phyloP scores from a whole-genome alignment of 2,888 invertebrate genomes.

The Clepsis dumicolana region DNA sequence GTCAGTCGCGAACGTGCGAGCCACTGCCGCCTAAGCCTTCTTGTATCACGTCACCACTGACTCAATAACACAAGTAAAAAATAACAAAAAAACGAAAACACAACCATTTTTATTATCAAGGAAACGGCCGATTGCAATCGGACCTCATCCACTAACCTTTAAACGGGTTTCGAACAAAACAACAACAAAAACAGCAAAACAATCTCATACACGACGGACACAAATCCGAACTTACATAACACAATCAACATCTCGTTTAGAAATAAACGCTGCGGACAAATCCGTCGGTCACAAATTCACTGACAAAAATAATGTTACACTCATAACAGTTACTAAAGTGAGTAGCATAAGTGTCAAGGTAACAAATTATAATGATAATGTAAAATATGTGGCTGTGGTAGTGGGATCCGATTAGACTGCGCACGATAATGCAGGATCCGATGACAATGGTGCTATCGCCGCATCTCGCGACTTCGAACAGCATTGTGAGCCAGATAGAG shows the following conservation, averaged over 20 bases:
- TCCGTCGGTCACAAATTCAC: conserved; percentile 75
- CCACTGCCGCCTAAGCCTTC: conserved; percentile 21
- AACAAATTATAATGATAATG: conserved; percentile 7
- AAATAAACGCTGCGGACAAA: conserved; percentile 80
- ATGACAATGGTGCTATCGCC: conserved; percentile 75
- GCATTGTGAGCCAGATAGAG: conserved; percentile 64
- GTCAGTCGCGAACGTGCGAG: conserved; percentile 22
- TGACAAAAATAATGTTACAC: conserved; percentile 50
- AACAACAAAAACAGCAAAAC: conserved; percentile 58
- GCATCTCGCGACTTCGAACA: conserved; percentile 73
- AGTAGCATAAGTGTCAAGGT: conserved; percentile 50
- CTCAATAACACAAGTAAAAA: conserved; percentile 39
- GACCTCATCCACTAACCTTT: conserved; percentile 40
- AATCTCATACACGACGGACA: conserved; percentile 63
- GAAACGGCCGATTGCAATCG: conserved; percentile 42
- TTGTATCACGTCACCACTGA: conserved; percentile 38
- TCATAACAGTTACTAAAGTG: conserved; percentile 39
- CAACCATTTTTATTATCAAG: conserved; percentile 40
- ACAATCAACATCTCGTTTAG: conserved; percentile 81
- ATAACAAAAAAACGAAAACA: conserved; percentile 32
- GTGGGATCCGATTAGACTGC: conserved; percentile 80
- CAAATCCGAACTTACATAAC: conserved; percentile 75
- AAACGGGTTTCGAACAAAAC: conserved; percentile 34
- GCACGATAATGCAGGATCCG: conserved; percentile 76
- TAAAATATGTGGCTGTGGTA: conserved; percentile 53